Evolutionary conservation across 2,797 vertebrate genomes (phyloP).

Genomic region (Mycteria americana): DNA sequence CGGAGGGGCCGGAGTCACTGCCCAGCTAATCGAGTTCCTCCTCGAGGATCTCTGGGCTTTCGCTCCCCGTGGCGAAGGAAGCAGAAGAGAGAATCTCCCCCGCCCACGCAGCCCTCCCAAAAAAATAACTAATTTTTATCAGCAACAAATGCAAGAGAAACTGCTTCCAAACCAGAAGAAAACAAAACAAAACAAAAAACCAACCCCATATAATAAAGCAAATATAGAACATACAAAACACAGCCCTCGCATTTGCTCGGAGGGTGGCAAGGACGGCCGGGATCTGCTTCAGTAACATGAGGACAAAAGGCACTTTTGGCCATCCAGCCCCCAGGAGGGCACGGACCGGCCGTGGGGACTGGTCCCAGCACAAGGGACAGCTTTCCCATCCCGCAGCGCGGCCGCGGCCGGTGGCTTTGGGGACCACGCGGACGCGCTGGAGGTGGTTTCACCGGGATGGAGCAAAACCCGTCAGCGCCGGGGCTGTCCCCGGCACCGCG

Average conservation of each 20-base stretch:
- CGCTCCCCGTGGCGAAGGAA: accelerated
- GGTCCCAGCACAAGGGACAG: background rate
- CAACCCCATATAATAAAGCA: background rate
- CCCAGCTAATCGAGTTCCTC: background rate
- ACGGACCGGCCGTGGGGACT: accelerated
- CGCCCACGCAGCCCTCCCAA: background rate
- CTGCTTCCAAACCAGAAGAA: background rate
- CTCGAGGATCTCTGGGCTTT: background rate
- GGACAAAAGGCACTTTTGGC: background rate
- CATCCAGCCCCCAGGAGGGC: background rate
- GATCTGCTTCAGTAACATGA: background rate
- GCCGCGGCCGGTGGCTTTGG: background rate
- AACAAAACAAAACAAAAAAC: background rate
- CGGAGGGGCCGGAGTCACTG: background rate
- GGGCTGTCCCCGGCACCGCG: background rate
- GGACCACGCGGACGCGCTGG: accelerated
- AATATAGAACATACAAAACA: background rate
- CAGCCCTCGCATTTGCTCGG: background rate
- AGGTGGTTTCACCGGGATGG: background rate
- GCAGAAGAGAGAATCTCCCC: background rate
- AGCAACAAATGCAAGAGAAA: background rate
- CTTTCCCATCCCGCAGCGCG: background rate
- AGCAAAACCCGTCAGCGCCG: accelerated
- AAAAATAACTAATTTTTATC: background rate
- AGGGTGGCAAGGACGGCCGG: background rate